Conservation (phyloP, 2,797 vertebrate species). For the Coilia nasus region DNA sequence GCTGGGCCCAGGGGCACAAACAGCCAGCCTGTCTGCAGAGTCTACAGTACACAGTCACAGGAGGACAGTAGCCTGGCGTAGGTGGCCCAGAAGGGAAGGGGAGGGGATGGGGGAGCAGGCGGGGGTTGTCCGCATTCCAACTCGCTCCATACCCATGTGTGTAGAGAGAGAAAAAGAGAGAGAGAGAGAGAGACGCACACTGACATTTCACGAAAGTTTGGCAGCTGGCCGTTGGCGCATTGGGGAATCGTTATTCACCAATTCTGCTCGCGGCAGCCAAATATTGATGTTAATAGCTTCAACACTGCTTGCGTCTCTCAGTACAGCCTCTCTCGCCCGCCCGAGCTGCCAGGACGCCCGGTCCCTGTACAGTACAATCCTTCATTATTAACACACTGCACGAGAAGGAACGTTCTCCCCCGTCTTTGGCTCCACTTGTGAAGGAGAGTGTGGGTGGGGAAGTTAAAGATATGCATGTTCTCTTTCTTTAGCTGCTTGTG, state of each 20-base stretch:
- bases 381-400: not conserved
- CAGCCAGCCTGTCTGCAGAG: not conserved
- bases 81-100: not conserved
- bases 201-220: conserved; percentile 17
- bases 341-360: not conserved
- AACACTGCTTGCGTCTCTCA: not conserved
- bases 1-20: not conserved
- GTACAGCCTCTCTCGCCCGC: not conserved
- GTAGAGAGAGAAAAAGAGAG: too few species aligned
- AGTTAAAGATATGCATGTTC: not conserved
- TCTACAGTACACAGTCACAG: not conserved
- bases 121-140: not conserved
- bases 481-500: not conserved
- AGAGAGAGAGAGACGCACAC: not conserved
- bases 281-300: conserved; percentile 15
- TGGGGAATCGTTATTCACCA: not conserved
- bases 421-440: not conserved
- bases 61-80: conserved; percentile 5
- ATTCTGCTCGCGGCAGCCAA: not conserved
- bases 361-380: not conserved
- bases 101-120: not conserved
- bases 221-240: not conserved
- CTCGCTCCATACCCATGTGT: not conserved
- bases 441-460: not conserved
- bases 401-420: not conserved